These are phyloP conservation scores for Hypotaenidia okinawae DNA, from an alignment of 2,797 vertebrate species.

Conservation along the genomic window DNA sequence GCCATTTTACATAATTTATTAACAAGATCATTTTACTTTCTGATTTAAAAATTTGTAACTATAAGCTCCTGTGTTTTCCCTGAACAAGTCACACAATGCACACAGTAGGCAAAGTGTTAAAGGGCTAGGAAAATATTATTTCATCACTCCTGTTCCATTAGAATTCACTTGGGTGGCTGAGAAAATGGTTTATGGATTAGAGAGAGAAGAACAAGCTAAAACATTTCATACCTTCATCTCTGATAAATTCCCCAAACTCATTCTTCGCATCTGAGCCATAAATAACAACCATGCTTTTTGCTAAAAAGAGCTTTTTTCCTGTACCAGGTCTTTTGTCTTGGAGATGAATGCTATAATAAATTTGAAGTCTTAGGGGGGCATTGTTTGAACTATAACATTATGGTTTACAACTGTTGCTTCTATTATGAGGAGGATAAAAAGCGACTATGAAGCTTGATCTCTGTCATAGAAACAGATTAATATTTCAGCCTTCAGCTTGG, in stretches of 20 bases:
- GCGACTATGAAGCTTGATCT: conserved; percentile 81
- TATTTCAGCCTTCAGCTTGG: conserved; percentile 81
- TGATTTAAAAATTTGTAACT: conserved; percentile 71
- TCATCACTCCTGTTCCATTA: conserved; percentile 88
- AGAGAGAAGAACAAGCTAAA: conserved; percentile 88
- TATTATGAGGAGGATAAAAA: conserved; percentile 83
- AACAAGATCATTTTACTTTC: conserved; percentile 64
- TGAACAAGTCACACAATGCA: conserved; percentile 69
- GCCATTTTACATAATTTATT: conserved; percentile 67
- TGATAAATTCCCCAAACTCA: conserved; percentile 89
- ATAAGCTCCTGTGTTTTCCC: conserved; percentile 69
- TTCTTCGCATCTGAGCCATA: conserved; percentile 88
- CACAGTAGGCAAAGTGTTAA: conserved; percentile 84
- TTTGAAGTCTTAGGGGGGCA: conserved; percentile 84
- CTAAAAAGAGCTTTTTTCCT: conserved; percentile 85
- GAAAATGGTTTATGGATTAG: conserved; percentile 91
- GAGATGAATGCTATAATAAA: conserved; percentile 88
- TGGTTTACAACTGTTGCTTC: conserved; percentile 88
- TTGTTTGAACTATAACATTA: conserved; percentile 87
- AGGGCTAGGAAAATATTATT: conserved; percentile 87
- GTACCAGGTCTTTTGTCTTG: conserved; percentile 87
- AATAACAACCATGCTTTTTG: conserved; percentile 87
- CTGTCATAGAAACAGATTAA: conserved; percentile 83
- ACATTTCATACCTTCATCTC: conserved; percentile 89
- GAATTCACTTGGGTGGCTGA: conserved; percentile 89